These are phyloP conservation scores for Morus bassanus DNA, from an alignment of 2,797 vertebrate species.

Conservation along the genomic window DNA sequence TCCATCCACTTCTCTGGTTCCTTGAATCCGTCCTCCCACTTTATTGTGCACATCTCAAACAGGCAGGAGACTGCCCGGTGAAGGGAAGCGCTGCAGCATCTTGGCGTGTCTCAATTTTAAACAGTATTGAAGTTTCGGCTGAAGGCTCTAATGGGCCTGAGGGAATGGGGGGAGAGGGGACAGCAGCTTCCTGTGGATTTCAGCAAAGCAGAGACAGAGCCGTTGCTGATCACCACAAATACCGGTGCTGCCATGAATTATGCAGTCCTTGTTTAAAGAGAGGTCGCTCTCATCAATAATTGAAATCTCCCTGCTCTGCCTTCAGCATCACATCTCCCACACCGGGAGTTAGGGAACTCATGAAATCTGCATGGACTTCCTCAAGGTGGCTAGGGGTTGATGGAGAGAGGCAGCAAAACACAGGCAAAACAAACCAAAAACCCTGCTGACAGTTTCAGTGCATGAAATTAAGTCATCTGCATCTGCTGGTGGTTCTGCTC, in stretches of 20 bases:
- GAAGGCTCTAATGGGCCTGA: neutral
- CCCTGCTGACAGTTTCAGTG: neutral
- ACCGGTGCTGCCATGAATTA: conserved; percentile 59
- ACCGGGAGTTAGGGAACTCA: conserved; percentile 31
- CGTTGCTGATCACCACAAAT: conserved; percentile 43
- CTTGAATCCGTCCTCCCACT: neutral
- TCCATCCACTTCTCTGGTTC: neutral
- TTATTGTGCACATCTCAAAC: neutral
- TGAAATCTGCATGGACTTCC: conserved; percentile 65
- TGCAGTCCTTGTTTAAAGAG: conserved; percentile 71
- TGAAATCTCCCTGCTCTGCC: conserved; percentile 63
- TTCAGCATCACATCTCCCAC: conserved; percentile 56
- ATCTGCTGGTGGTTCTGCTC: neutral
- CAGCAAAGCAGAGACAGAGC: conserved; percentile 27
- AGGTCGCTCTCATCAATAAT: conserved; percentile 72
- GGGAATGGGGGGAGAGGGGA: neutral
- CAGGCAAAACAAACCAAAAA: neutral
- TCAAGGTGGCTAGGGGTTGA: conserved; percentile 34
- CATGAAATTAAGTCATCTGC: neutral
- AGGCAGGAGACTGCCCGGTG: neutral
- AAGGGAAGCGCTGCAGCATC: neutral
- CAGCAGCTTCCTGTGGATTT: conserved; percentile 23
- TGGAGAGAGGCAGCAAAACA: neutral
- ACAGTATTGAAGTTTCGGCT: neutral
- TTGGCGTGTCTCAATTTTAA: neutral